Evolutionary conservation across 92 coral and sea anemone species (phyloP).

Genomic region (Isaurus tuberculatus): DNA sequence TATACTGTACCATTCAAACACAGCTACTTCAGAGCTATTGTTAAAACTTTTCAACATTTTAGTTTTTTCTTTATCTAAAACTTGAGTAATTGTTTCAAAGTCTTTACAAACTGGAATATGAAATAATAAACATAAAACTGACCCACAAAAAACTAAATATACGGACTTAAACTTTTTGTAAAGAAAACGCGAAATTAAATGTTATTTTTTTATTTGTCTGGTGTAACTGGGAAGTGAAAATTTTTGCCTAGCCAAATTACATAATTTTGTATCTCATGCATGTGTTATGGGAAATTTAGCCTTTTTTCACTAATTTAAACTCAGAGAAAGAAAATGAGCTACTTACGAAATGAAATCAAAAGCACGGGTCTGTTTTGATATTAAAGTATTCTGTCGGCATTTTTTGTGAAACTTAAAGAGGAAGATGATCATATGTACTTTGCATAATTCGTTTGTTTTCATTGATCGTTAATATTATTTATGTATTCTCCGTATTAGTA

Average conservation of each 20-base stretch:
- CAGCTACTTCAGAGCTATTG: neutral
- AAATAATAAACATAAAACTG: neutral
- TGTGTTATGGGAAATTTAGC: neutral
- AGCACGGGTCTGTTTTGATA: conserved; percentile 34
- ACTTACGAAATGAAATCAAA: neutral
- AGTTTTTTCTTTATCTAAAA: neutral
- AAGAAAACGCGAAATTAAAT: neutral
- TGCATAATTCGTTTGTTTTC: conserved; percentile 40
- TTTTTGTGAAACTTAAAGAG: conserved; percentile 41
- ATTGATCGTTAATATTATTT: conserved; percentile 29
- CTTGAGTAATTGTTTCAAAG: neutral
- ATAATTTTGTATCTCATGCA: neutral
- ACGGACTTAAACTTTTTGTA: neutral
- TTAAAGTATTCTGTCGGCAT: conserved; percentile 41
- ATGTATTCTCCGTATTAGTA: conserved; percentile 26
- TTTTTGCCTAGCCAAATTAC: neutral
- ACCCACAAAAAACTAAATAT: neutral
- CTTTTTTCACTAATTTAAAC: neutral
- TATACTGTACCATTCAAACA: neutral
- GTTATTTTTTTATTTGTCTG: neutral
- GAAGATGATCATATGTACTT: conserved; percentile 26
- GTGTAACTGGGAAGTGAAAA: neutral
- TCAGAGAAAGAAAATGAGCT: neutral
- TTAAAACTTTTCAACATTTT: neutral
- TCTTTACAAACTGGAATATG: neutral